phyloP scores from a whole-genome alignment of 2,113 vertebrate species.

The Erythrolamprus reginae region DNA sequence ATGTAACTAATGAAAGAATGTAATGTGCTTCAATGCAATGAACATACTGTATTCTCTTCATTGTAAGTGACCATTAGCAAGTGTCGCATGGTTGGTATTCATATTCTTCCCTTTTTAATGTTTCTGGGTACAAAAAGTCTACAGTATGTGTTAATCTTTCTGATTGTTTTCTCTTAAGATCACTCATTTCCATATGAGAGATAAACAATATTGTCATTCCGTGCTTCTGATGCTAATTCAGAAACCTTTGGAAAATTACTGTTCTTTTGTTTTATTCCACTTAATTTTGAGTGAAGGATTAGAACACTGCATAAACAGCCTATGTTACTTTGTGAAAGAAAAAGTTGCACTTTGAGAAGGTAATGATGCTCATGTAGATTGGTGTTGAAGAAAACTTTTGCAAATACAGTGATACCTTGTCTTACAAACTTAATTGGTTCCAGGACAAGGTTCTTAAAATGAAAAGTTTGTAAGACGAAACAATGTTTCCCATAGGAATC shows the following conservation, averaged over 20 bases:
- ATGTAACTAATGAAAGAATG: conserved; percentile 11
- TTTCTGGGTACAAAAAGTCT: conserved; percentile 16
- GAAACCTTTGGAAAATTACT: background rate
- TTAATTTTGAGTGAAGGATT: background rate
- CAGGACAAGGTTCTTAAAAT: no score
- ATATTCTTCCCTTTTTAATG: background rate
- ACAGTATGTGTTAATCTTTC: background rate
- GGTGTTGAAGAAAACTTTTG: background rate
- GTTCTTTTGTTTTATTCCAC: background rate
- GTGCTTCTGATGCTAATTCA: background rate
- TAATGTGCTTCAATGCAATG: conserved; percentile 13
- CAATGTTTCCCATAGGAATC: no score
- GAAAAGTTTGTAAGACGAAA: no score
- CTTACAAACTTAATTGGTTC: no score
- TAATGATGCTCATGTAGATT: background rate
- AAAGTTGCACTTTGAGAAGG: background rate
- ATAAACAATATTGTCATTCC: background rate
- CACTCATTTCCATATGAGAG: background rate
- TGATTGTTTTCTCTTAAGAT: background rate
- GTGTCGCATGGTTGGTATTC: conserved; percentile 9
- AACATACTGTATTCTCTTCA: background rate
- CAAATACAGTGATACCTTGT: no score
- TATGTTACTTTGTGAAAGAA: background rate
- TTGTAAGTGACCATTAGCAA: conserved; percentile 40
- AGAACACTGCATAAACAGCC: background rate